Conservation (phyloP, 2,113 vertebrate species). For the Apodemus sylvaticus region DNA sequence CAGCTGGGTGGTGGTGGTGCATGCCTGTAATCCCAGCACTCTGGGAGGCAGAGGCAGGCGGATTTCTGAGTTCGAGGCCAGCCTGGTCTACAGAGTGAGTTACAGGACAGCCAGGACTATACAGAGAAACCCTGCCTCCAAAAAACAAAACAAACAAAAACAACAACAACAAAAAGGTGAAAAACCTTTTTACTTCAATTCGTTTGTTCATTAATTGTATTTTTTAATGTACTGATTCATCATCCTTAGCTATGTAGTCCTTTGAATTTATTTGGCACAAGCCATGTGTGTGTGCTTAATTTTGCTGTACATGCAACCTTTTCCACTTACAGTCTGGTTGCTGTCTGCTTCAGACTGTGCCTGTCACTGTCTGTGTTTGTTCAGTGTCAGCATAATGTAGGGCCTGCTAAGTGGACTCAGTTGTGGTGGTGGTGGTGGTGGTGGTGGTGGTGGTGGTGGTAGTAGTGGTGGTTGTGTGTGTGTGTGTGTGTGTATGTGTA, state of each 20-base stretch:
- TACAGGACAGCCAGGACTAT: no score
- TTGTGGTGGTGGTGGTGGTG: background rate
- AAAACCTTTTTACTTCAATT: constrained; percentile 31
- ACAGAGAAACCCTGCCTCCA: no score
- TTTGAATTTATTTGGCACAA: constrained; percentile 32
- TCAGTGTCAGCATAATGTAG: constrained; percentile 19
- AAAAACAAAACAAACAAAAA: no score
- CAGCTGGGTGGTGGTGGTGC: no score
- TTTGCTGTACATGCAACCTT: constrained; percentile 18
- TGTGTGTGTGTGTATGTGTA: no score
- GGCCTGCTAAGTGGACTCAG: background rate
- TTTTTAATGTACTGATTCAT: constrained; percentile 27
- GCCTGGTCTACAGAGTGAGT: no score
- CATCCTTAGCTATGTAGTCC: background rate
- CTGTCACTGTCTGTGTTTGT: background rate
- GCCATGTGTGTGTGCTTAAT: background rate
- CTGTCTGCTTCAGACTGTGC: background rate
- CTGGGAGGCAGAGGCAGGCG: no score
- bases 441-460: accelerated
- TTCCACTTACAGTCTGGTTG: background rate
- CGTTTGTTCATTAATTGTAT: background rate
- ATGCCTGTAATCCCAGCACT: no score
- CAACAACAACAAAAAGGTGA: no score
- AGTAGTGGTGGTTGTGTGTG: no score
- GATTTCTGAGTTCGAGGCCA: no score